These are phyloP conservation scores for Mola mola DNA, from an alignment of 2,113 vertebrate species.

Conservation along the genomic window DNA sequence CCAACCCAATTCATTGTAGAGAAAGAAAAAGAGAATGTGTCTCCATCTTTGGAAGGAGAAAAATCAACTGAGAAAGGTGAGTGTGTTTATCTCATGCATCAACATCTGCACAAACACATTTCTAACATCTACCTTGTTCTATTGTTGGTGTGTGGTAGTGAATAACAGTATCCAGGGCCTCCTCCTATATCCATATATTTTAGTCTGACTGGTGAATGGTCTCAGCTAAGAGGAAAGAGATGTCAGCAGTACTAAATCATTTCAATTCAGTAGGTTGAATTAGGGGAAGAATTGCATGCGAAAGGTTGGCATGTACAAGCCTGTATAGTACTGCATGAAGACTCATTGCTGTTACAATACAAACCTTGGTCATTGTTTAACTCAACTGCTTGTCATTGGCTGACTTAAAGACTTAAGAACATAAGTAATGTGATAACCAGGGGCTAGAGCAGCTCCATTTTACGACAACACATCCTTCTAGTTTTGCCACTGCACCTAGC, in stretches of 20 bases:
- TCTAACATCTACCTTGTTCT: background rate
- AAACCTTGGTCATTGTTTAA: constrained; percentile 14
- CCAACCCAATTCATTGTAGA: background rate
- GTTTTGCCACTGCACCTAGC: background rate
- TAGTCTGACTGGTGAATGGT: constrained; percentile 1
- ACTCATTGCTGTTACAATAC: constrained; percentile 8
- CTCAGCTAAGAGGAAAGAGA: constrained; percentile 6
- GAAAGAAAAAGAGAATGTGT: constrained; percentile 18
- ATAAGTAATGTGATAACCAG: no score
- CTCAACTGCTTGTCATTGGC: constrained; percentile 12
- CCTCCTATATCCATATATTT: constrained; percentile 20
- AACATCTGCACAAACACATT: background rate
- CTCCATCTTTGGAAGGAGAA: constrained; percentile 4
- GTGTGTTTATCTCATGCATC: no score
- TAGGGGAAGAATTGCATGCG: background rate
- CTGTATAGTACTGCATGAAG: constrained; percentile 26
- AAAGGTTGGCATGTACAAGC: constrained; percentile 4
- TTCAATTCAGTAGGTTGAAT: constrained; percentile 10
- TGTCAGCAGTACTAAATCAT: constrained; percentile 37
- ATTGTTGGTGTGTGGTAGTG: no score
- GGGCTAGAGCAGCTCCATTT: no score
- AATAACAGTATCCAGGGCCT: no score
- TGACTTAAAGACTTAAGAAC: constrained; percentile 8
- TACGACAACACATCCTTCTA: no score
- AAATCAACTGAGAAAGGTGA: constrained; percentile 39